Percentiles rank a stretch among this genome's conserved stretches.
Conservation (phyloP, 2,797 vertebrate species). For the Siniperca scherzeri region DNA sequence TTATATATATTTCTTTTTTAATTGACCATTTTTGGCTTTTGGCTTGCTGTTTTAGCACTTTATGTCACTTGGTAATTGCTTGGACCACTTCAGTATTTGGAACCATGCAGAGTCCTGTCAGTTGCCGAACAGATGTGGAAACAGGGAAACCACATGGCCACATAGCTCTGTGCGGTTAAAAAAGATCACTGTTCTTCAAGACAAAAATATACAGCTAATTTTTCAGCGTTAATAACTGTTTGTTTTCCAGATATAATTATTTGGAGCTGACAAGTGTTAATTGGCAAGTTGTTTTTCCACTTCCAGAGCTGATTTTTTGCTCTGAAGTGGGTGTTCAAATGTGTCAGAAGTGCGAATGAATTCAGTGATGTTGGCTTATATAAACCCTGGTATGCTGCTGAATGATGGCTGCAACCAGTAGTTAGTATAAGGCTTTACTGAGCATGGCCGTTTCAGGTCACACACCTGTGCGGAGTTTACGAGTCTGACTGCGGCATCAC, state of each 20-base stretch:
- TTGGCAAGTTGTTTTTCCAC: conserved; percentile 63
- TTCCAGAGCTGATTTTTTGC: conserved; percentile 30
- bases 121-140: background rate
- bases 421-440: conserved; percentile 8
- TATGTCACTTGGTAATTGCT: conserved; percentile 34
- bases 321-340: conserved; percentile 58
- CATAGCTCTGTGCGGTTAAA: conserved; percentile 4
- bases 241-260: conserved; percentile 62
- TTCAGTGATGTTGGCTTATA: conserved; percentile 48
- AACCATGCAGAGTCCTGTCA: conserved; percentile 29
- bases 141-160: conserved; percentile 1
- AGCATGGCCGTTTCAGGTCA: conserved; percentile 6
- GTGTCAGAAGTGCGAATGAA: conserved; percentile 60
- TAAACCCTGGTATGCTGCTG: conserved; percentile 41
- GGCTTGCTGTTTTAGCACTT: background rate
- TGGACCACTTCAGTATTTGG: conserved; percentile 16
- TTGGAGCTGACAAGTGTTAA: conserved; percentile 58
- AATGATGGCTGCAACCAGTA: conserved; percentile 30
- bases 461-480: conserved; percentile 12
- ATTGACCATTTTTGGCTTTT: conserved; percentile 2
- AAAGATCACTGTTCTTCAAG: conserved; percentile 27
- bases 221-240: conserved; percentile 35
- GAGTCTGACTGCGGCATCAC: background rate
- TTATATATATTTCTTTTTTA: conserved; percentile 4
- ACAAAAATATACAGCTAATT: conserved; percentile 41